Evolutionary conservation across 2,797 vertebrate genomes (phyloP), one percentile per base, ranked within the genome.

Genomic region (Pantherophis alleghaniensis): DNA sequence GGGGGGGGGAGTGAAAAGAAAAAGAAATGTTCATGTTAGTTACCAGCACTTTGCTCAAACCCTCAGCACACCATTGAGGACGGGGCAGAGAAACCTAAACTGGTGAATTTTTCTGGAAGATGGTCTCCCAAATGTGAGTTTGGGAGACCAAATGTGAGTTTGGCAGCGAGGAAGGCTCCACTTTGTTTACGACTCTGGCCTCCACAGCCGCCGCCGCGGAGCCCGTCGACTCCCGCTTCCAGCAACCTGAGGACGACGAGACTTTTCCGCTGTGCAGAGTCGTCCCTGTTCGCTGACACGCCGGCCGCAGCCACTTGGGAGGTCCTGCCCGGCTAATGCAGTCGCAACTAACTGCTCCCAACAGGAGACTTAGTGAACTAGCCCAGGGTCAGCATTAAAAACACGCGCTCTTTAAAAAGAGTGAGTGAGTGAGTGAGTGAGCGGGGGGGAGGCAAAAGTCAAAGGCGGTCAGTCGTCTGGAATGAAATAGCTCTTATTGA

Each of bases 291-390:
- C 47, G 42, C 94, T 97, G 97, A 98, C 97, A 97, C 97, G 95
- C 96, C 93, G 97, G 96, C 96, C 96, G 96, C 96, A 69, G 94
- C 98, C 97, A 98, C 98, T 98, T 98, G 98, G 98, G 98, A 98
- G 98, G 98, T 98, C 98, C 95, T 95, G 47, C 92, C 96, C 97
- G 12, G 95, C 97, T 96, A 93, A 94, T 53, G 92, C 95, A 94
- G 93, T 95, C 97, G 91, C 28, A 93, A 95, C 97, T 96, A 95
- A 96, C 96, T 90, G 92, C 96, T 96, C 97, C 96, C 97, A 94
- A 96, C 96, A 95, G 97, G 97, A 97, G 97, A 96, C 96, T 97
- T 95, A 91, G 92, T 51, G 95, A 94, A 97, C 97, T 97, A 96
- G 97, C 94, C 61, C 94, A 95, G 96, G 97, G 97, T 97, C 97